phyloP scores from a whole-genome alignment of 2,888 invertebrate genomes.

The Lepeophtheirus nordmannii region DNA sequence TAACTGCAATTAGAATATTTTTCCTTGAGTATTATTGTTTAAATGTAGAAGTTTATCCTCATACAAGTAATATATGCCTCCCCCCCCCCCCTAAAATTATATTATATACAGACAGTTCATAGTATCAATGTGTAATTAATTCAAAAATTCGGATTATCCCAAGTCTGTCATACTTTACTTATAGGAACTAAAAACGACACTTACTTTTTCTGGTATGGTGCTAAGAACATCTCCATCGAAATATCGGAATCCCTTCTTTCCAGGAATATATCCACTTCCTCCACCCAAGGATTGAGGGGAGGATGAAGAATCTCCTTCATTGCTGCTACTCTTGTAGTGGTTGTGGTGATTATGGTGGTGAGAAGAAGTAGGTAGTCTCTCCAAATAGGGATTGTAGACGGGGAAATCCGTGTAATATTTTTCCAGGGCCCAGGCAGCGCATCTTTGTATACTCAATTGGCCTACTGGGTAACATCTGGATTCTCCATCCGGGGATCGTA shows the following conservation, averaged over 20 bases:
- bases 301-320: not conserved
- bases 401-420: conserved; percentile 91
- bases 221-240: not conserved
- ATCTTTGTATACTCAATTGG: conserved; percentile 79
- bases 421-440: conserved; percentile 84
- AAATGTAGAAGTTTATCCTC: too few relatives aligned
- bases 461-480: conserved; percentile 40
- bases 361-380: not conserved
- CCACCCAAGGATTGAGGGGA: not conserved
- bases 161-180: too few relatives aligned
- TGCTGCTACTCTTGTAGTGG: not conserved
- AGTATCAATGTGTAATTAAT: too few relatives aligned
- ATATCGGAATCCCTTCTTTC: not conserved
- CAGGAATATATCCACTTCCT: not conserved
- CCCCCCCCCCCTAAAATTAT: too few relatives aligned
- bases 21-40: too few relatives aligned
- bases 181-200: not conserved
- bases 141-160: too few relatives aligned
- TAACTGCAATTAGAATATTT: too few relatives aligned
- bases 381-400: conserved; percentile 63
- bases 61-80: too few relatives aligned
- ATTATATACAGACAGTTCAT: too few relatives aligned
- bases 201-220: conserved; percentile 5
- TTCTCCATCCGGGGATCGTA: conserved; percentile 88
- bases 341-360: not conserved